phyloP scores from a whole-genome alignment of 1,140 invertebrate genomes.

The Holcopasites calliopsidis region DNA sequence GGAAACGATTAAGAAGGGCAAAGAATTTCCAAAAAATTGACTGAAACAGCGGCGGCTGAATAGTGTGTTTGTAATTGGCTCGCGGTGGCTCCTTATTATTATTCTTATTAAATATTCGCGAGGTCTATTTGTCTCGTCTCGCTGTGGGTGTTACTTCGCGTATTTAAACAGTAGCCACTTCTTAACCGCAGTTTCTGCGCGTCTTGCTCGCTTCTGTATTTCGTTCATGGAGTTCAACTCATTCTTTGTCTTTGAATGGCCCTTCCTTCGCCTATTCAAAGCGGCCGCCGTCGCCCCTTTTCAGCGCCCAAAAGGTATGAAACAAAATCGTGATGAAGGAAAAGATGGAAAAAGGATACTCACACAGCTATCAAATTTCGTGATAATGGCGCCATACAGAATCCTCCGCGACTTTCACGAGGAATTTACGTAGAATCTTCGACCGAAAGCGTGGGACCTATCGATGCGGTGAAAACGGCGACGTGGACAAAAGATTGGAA shows the following conservation, averaged over 20 bases:
- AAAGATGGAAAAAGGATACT: slow-evolving; percentile 7
- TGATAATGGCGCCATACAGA: slow-evolving; percentile 39
- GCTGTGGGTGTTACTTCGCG: neutral
- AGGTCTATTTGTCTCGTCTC: slow-evolving; percentile 12
- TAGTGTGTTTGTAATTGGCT: slow-evolving; percentile 34
- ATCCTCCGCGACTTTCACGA: slow-evolving; percentile 16
- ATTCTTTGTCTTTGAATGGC: slow-evolving; percentile 45
- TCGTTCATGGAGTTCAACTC: neutral
- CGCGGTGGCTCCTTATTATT: neutral
- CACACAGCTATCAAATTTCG: slow-evolving; percentile 37
- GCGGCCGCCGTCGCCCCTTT: slow-evolving; percentile 31
- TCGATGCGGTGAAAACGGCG: slow-evolving; percentile 9
- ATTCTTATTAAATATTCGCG: slow-evolving; percentile 12
- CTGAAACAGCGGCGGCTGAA: neutral
- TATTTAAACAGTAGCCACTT: slow-evolving; percentile 19
- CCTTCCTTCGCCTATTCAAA: slow-evolving; percentile 28
- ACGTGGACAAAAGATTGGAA: neutral
- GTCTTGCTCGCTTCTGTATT: neutral
- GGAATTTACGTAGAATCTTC: neutral
- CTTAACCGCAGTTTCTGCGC: slow-evolving; percentile 1
- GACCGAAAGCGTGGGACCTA: slow-evolving; percentile 30
- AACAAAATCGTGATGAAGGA: slow-evolving; percentile 23
- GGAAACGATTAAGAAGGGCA: neutral
- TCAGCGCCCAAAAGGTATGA: slow-evolving; percentile 13
- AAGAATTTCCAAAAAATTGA: slow-evolving; percentile 8